phyloP scores from a whole-genome alignment of 35 echinoderm and acorn worm species.

The Patiria miniata region DNA sequence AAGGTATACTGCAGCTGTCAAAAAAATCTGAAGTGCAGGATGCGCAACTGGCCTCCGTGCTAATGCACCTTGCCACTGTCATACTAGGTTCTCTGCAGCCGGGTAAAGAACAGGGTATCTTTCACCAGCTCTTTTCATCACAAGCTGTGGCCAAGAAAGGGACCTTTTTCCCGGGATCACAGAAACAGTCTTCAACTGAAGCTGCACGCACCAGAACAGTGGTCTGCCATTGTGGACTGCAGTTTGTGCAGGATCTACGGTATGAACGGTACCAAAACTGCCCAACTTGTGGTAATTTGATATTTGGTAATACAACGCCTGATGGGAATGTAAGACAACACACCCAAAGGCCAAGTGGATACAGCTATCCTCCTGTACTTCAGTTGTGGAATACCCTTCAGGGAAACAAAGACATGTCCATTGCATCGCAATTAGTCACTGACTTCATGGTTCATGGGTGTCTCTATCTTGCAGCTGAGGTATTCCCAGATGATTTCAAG shows the following conservation, averaged over 20 bases:
- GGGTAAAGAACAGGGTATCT: not conserved
- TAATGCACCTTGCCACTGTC: slow-evolving; percentile 17
- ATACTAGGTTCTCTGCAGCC: not conserved
- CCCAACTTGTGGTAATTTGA: not conserved
- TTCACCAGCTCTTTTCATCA: not conserved
- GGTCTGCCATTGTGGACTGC: not conserved
- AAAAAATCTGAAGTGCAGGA: not conserved
- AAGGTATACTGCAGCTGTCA: slow-evolving; percentile 6
- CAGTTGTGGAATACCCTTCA: not conserved
- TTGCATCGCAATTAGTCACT: not conserved
- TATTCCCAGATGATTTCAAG: not conserved
- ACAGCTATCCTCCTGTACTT: not conserved
- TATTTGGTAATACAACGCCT: too few species aligned
- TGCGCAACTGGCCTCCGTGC: slow-evolving; percentile 11
- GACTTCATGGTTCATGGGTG: slow-evolving; percentile 17
- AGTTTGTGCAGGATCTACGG: not conserved
- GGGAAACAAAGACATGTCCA: not conserved
- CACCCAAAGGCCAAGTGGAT: not conserved
- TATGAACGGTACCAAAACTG: not conserved
- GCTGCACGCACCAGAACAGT: not conserved
- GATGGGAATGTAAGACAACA: not conserved
- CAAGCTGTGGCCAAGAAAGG: not conserved
- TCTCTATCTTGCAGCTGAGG: not conserved
- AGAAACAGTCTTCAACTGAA: not conserved
- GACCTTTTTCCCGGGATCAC: not conserved